These are phyloP conservation scores for Burhinus oedicnemus DNA, from an alignment of 2,113 vertebrate species.

Conservation along the genomic window DNA sequence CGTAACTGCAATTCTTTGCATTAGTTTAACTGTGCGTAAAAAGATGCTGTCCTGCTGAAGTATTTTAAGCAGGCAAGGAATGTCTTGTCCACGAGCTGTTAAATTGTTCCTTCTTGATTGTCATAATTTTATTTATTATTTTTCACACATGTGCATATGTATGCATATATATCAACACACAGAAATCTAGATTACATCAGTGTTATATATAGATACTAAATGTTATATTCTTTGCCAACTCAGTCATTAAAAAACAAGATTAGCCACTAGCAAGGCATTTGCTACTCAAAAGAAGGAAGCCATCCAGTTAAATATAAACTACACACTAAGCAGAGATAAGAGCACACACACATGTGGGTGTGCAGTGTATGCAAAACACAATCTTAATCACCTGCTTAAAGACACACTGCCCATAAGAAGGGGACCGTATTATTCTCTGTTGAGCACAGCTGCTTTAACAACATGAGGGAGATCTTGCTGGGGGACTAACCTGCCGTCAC, in stretches of 20 bases:
- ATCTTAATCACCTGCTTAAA: background rate
- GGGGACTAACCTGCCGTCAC: accelerated
- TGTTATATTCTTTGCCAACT: background rate
- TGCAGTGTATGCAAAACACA: background rate
- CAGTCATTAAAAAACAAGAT: background rate
- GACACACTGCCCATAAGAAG: background rate
- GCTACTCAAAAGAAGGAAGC: background rate
- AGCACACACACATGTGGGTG: background rate
- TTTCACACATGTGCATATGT: background rate
- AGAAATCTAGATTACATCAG: background rate
- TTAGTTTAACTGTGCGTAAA: background rate
- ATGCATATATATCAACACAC: background rate
- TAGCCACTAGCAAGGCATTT: background rate
- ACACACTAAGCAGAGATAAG: background rate
- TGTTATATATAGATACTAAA: background rate
- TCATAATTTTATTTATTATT: background rate
- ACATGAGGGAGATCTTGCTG: accelerated
- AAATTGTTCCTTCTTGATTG: background rate
- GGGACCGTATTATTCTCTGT: background rate
- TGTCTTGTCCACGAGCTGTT: background rate
- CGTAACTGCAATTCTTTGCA: background rate
- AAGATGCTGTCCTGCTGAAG: background rate
- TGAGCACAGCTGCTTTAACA: background rate
- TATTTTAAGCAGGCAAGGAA: background rate
- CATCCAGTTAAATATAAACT: background rate